Conservation (phyloP, 2,888 invertebrate species). For the Andrena flavipes region DNA sequence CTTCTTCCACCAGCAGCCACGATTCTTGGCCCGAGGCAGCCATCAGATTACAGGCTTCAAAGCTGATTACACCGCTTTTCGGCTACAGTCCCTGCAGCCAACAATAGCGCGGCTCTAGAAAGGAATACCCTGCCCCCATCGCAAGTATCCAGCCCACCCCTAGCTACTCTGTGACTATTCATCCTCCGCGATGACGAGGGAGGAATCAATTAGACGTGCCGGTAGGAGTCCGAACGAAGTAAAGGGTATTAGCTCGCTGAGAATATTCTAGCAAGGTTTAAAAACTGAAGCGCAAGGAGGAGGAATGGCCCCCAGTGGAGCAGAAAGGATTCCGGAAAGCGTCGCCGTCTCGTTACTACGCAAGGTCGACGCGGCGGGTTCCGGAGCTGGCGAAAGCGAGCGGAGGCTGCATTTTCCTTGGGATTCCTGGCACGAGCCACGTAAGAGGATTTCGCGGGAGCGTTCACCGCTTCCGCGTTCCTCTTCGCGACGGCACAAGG, state of each 20-base stretch:
- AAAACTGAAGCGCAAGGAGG: background rate
- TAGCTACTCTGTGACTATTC: background rate
- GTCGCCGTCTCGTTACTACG: background rate
- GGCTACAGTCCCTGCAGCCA: background rate
- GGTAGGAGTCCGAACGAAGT: too few species aligned
- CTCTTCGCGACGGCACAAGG: background rate
- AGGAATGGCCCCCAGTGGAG: background rate
- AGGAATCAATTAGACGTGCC: too few species aligned
- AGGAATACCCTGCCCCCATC: background rate
- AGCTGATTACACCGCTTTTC: background rate
- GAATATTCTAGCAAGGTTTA: background rate
- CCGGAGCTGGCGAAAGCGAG: background rate
- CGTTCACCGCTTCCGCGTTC: conserved; percentile 44
- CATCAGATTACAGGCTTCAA: conserved; percentile 7
- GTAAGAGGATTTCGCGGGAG: conserved; percentile 42
- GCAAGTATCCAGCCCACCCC: background rate
- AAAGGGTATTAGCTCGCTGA: too few species aligned
- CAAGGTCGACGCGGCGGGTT: background rate
- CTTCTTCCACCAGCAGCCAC: background rate
- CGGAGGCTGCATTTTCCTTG: conserved; percentile 34
- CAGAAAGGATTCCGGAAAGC: background rate
- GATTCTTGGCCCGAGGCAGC: background rate
- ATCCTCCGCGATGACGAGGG: too few species aligned
- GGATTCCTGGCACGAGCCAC: conserved; percentile 29
- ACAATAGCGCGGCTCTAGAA: background rate